Percentiles rank a stretch among this genome's conserved stretches.
These are phyloP conservation scores for Drosophila repletoides DNA, from an alignment of 1,140 invertebrate genomes.

Conservation along the genomic window DNA sequence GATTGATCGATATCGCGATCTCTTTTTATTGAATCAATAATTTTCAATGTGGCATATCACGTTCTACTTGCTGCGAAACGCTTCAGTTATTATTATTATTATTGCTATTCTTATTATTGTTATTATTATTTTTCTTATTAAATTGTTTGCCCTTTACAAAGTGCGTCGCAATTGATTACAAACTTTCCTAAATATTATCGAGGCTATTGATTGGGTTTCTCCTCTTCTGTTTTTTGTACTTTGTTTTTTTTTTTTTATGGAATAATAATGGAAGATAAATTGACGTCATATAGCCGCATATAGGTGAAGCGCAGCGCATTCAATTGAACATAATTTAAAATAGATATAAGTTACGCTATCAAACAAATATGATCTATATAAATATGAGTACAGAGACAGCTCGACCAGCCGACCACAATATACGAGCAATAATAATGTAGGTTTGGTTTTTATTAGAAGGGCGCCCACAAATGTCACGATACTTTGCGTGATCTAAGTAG, in stretches of 20 bases:
- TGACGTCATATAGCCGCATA: conserved; percentile 60
- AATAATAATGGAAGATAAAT: conserved; percentile 40
- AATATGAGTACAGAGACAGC: conserved; percentile 4
- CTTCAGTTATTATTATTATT: conserved; percentile 10
- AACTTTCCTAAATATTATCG: conserved; percentile 36
- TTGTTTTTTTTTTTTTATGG: conserved; percentile 13
- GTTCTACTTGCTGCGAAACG: conserved; percentile 3
- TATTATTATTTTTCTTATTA: conserved; percentile 15
- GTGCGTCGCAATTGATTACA: conserved; percentile 30
- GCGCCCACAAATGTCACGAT: conserved; percentile 39
- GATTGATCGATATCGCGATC: conserved; percentile 16
- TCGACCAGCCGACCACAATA: too few relatives aligned
- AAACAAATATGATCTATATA: conserved; percentile 55
- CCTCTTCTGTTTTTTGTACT: neutral
- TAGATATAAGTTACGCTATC: conserved; percentile 69
- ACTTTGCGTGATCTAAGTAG: conserved; percentile 46
- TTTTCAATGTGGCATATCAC: conserved; percentile 32
- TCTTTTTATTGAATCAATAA: conserved; percentile 38
- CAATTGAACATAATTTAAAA: conserved; percentile 79
- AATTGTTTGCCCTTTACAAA: conserved; percentile 26
- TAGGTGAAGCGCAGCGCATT: conserved; percentile 69
- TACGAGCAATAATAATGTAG: conserved; percentile 30
- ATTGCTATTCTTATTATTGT: conserved; percentile 27
- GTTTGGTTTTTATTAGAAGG: conserved; percentile 48
- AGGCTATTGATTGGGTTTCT: conserved; percentile 22